Conservation (phyloP, 2,888 invertebrate species). For the Marronus borbonicus region DNA sequence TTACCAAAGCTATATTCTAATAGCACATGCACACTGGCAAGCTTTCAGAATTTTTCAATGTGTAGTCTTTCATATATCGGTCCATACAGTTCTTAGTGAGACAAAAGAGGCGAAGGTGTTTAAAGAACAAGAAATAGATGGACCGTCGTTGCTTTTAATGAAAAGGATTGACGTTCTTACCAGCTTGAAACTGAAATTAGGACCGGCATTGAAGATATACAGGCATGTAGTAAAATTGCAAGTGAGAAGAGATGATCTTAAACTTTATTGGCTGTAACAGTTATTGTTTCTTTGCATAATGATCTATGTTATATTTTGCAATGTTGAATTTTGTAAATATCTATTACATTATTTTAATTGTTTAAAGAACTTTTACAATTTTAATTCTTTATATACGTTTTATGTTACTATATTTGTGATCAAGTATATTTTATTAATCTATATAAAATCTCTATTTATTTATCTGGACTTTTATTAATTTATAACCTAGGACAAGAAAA, state of each 20-base stretch:
- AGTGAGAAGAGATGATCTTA: constrained; percentile 81
- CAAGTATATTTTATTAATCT: constrained; percentile 25
- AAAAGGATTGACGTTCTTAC: constrained; percentile 88
- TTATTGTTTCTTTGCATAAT: constrained; percentile 43
- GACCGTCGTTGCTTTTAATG: constrained; percentile 87
- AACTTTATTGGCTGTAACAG: constrained; percentile 79
- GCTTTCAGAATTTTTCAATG: no score
- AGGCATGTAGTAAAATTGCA: constrained; percentile 87
- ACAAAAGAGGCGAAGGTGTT: constrained; percentile 84
- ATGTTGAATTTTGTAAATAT: constrained; percentile 37
- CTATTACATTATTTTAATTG: constrained; percentile 35
- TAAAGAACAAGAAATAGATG: constrained; percentile 94
- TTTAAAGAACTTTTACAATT: constrained; percentile 29
- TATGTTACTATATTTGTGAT: constrained; percentile 41
- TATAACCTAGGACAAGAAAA: background rate
- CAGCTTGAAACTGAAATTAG: constrained; percentile 86
- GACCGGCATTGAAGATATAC: constrained; percentile 90
- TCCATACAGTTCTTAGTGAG: no score
- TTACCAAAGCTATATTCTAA: no score
- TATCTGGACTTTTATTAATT: constrained; percentile 9
- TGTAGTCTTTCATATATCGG: no score
- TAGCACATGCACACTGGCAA: no score
- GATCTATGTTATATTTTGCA: constrained; percentile 30
- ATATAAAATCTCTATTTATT: constrained; percentile 41
- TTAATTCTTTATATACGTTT: constrained; percentile 43